Base-by-base conservation (phyloP, 2,888 invertebrate species). In the Blomia tropicalis region DNA sequence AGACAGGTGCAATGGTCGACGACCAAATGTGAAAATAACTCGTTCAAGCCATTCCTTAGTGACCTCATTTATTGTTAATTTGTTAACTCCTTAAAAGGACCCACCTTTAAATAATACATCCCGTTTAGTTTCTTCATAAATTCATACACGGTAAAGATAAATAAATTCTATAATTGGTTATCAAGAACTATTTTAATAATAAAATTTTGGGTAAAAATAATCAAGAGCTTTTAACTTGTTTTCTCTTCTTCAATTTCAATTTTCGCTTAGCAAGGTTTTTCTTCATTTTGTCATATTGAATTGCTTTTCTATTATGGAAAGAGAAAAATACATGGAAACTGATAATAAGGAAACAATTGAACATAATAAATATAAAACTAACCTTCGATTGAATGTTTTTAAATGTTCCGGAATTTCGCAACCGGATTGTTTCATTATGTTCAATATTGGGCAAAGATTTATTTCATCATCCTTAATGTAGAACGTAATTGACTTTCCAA, bases 361-460 rank as follows among this genome's bases (percentile, higher is more conserved):
- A 41, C 14, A 41, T 19, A 27, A 27, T 27, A 14, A 3, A 60
- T 19, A 19, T 30, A 53, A 27, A 3, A 56, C 36, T 14, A 3
- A 61, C 61, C 5, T 54, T 69, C 82, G 83, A 69, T 83, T 83
- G 73, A 88, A 75, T 63, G 79, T 77, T 66, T 93, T 75, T 84
- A 92, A 87, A 75, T 88, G 96, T 23, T 86, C 83, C 0, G 95
- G 93, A 0, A 96, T 88, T 14, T 82, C 80, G 72, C 92, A 91
- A 1, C 95, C 95, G 0, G 95, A 90, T 70, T 86, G 84, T 70
- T 82, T 82, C 76, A 96, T 82, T 43, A 95, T 82, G 61, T 86
- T 83, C 0, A 92, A 92, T 73, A 96, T 90, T 70, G 90, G 89
- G 29, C 88, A 79, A 5, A 96, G 79, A 75, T 88, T 84, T 51